Percentiles rank a stretch among this genome's conserved stretches.
These are phyloP conservation scores for Leptosomus discolor DNA, from an alignment of 2,113 vertebrate genomes.

Conservation along the genomic window DNA sequence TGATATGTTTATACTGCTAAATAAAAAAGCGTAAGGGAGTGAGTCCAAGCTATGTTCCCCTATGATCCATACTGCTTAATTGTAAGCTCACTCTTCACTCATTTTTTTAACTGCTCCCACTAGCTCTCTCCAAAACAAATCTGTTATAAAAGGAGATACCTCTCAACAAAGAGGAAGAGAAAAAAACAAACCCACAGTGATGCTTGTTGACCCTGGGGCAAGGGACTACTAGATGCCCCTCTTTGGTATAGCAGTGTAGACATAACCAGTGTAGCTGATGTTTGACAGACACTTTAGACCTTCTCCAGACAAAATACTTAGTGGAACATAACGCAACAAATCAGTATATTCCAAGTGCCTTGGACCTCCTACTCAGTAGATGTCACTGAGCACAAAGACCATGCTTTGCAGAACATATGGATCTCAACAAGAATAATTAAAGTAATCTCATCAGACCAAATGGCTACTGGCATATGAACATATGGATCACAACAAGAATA, in stretches of 20 bases:
- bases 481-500: not conserved
- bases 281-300: not conserved
- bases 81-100: not conserved
- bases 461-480: not conserved
- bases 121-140: not conserved
- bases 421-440: not conserved
- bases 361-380: not conserved
- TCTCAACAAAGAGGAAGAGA: not conserved
- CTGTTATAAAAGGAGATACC: not conserved
- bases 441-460: not conserved
- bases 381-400: not conserved
- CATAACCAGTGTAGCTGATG: not conserved
- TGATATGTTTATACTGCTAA: not conserved
- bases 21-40: not conserved
- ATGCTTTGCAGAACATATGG: not conserved
- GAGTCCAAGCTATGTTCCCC: not conserved
- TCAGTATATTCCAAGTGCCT: not conserved
- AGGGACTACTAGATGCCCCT: not conserved
- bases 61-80: not conserved
- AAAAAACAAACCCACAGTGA: accelerated
- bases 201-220: not conserved
- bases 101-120: not conserved
- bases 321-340: not conserved
- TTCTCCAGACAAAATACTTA: not conserved
- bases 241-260: not conserved